phyloP scores from a whole-genome alignment of 1,140 invertebrate species.

The Drosophila kanapiae region DNA sequence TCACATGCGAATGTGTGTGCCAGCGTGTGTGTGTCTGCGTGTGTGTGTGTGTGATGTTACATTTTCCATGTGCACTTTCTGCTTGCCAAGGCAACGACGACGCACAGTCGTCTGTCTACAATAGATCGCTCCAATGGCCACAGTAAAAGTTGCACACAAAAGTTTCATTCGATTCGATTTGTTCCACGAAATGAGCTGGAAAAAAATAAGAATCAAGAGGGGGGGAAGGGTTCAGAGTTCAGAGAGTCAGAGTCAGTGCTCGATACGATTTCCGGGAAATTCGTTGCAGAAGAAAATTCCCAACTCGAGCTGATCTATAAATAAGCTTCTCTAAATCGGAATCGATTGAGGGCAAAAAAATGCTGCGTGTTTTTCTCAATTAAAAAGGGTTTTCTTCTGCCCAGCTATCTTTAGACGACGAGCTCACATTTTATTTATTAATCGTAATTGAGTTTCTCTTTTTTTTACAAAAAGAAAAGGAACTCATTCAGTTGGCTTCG shows the following conservation, averaged over 20 bases:
- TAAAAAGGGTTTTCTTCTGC: not conserved
- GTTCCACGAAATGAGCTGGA: conserved; percentile 44
- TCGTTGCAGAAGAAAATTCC: conserved; percentile 27
- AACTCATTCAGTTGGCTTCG: conserved; percentile 1
- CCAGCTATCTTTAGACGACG: not conserved
- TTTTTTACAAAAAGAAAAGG: too few relatives aligned
- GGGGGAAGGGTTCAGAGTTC: not conserved
- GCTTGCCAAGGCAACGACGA: conserved; percentile 29
- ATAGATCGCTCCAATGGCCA: conserved; percentile 49
- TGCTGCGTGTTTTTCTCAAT: conserved; percentile 4
- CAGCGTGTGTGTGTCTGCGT: conserved; percentile 9
- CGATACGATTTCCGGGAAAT: conserved; percentile 24
- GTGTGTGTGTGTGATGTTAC: conserved; percentile 3
- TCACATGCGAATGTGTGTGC: conserved; percentile 42
- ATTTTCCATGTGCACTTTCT: conserved; percentile 38
- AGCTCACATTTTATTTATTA: not conserved
- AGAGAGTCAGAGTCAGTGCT: too few relatives aligned
- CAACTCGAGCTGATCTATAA: conserved; percentile 17
- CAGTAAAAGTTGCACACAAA: conserved; percentile 45
- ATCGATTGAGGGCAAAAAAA: conserved; percentile 22
- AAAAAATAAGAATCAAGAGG: conserved; percentile 1
- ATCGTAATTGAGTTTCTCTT: not conserved
- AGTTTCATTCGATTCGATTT: conserved; percentile 49
- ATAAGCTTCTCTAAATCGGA: conserved; percentile 10
- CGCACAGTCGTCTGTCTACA: conserved; percentile 15